Percentiles rank a stretch among this genome's conserved stretches.
Evolutionary conservation across 1,140 invertebrate species (phyloP).

Genomic region (Drosophila micromelanica): DNA sequence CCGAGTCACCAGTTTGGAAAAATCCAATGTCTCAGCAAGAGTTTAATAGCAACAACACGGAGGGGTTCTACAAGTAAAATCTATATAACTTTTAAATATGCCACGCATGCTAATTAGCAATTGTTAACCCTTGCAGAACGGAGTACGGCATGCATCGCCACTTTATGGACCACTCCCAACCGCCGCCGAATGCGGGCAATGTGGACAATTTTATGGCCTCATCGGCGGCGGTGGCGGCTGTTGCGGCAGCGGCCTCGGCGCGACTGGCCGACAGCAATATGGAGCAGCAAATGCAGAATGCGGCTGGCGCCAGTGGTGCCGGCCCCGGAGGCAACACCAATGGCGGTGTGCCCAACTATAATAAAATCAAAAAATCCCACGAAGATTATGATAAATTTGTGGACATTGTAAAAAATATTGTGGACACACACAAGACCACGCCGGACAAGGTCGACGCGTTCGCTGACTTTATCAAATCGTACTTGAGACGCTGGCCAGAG

Average conservation of each 20-base stretch:
- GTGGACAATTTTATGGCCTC: conserved; percentile 83
- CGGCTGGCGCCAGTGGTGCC: conserved; percentile 61
- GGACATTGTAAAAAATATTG: conserved; percentile 83
- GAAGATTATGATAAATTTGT: conserved; percentile 83
- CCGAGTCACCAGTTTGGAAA: conserved; percentile 84
- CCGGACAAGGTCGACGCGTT: conserved; percentile 82
- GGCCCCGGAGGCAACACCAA: conserved; percentile 73
- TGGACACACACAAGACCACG: conserved; percentile 78
- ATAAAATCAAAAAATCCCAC: conserved; percentile 82
- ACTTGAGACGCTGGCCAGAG: conserved; percentile 81
- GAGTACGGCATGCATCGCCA: conserved; percentile 84
- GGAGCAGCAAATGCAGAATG: conserved; percentile 73
- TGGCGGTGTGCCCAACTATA: conserved; percentile 77
- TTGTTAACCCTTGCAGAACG: conserved; percentile 54
- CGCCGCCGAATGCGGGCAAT: conserved; percentile 73
- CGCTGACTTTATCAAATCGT: conserved; percentile 80
- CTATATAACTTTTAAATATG: background rate
- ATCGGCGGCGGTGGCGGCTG: conserved; percentile 77
- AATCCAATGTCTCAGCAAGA: conserved; percentile 84
- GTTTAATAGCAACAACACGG: conserved; percentile 83
- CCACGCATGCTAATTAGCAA: conserved; percentile 8
- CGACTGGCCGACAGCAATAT: conserved; percentile 76
- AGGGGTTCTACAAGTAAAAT: conserved; percentile 80
- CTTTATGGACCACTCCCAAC: conserved; percentile 83
- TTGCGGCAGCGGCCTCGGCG: conserved; percentile 74